These are phyloP conservation scores for Petrocephalus sullivani DNA, from an alignment of 2,797 vertebrate genomes.

Conservation along the genomic window DNA sequence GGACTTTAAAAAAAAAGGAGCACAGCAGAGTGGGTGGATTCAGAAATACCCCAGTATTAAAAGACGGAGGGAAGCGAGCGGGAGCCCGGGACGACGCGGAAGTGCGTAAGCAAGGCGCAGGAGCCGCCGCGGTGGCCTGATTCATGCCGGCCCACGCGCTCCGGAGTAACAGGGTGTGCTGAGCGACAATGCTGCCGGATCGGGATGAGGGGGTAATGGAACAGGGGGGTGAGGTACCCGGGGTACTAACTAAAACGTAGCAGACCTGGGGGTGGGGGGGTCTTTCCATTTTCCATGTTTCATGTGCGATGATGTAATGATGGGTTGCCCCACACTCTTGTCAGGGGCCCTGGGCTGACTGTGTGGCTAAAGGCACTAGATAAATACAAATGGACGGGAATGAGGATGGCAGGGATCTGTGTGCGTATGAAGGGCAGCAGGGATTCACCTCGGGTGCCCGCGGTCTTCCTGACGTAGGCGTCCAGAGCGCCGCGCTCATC, in stretches of 20 bases:
- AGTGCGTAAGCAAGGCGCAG: background rate
- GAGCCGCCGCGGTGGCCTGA: background rate
- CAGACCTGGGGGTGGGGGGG: background rate
- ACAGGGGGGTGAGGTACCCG: background rate
- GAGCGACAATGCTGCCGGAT: background rate
- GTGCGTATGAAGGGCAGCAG: background rate
- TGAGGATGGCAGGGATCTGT: background rate
- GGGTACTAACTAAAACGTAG: background rate
- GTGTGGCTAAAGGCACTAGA: background rate
- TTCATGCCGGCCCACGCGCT: background rate
- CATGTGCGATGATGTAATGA: background rate
- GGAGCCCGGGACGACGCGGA: conserved; percentile 9
- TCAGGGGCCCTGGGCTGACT: too few species aligned
- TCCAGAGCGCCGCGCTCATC: background rate
- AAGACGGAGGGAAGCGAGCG: conserved; percentile 19
- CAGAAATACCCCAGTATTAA: conserved; percentile 35
- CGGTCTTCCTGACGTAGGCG: background rate
- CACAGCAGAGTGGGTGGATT: conserved; percentile 27
- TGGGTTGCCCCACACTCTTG: too few species aligned
- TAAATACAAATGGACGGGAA: background rate
- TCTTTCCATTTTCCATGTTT: background rate
- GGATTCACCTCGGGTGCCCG: background rate
- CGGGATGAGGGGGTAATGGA: background rate
- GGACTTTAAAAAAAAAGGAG: conserved; percentile 8
- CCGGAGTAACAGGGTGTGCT: background rate